Percentiles rank a stretch among this genome's conserved stretches.
Evolutionary conservation across 2,113 vertebrate species (phyloP).

Genomic region (Procapra przewalskii): DNA sequence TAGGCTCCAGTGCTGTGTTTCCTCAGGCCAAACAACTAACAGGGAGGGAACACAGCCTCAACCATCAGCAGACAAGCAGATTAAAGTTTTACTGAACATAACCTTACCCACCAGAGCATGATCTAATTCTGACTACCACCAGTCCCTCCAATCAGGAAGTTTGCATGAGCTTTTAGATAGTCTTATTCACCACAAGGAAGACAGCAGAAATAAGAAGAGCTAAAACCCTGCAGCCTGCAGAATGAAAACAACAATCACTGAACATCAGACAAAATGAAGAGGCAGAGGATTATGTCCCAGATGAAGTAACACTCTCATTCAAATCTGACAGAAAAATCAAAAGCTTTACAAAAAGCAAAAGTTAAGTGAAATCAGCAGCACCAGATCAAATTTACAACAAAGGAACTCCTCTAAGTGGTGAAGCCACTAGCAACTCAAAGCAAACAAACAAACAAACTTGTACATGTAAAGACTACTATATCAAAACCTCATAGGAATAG

Average conservation of each 20-base stretch:
- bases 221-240: not conserved
- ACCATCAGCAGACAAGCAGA: not conserved
- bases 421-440: not conserved
- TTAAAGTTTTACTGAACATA: not conserved
- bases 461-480: not conserved
- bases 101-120: not conserved
- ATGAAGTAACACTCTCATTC: not conserved
- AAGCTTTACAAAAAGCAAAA: not conserved
- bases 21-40: not conserved
- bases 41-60: not conserved
- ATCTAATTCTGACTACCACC: not conserved
- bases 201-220: not conserved
- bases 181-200: not conserved
- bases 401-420: not conserved
- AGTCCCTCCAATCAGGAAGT: not conserved
- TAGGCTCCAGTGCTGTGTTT: not conserved
- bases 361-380: not conserved
- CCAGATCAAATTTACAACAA: not conserved
- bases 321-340: not conserved
- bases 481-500: not conserved
- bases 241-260: not conserved
- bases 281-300: not conserved
- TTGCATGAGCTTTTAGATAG: not conserved
- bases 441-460: not conserved
- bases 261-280: not conserved